phyloP scores from a whole-genome alignment of 2,113 vertebrate genomes.

The Pan paniscus region DNA sequence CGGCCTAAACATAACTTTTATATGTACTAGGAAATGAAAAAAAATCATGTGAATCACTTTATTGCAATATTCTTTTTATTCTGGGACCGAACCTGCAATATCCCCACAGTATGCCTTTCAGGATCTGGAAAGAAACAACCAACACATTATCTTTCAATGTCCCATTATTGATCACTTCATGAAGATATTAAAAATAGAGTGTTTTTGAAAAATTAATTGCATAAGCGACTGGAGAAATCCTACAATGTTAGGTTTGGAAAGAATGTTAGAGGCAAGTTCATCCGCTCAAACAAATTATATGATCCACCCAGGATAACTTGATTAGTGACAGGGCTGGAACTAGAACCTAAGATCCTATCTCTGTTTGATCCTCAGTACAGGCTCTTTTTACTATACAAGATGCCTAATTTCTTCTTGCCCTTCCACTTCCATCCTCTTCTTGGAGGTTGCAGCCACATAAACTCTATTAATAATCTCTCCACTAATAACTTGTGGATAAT shows the following conservation, averaged over 20 bases:
- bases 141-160: neutral
- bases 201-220: neutral
- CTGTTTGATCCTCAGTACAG: neutral
- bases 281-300: neutral
- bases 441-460: neutral
- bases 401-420: neutral
- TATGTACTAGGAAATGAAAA: neutral
- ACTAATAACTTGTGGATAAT: conserved; percentile 15
- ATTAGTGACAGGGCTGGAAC: neutral
- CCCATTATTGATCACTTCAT: neutral
- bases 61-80: neutral
- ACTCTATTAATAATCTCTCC: conserved; percentile 10
- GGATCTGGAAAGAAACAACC: neutral
- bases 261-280: neutral
- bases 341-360: neutral
- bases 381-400: neutral
- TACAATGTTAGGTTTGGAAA: neutral
- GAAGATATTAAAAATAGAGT: neutral
- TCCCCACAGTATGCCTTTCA: neutral
- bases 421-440: neutral
- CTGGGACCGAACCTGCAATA: neutral
- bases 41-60: neutral
- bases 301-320: neutral
- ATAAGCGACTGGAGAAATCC: neutral
- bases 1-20: neutral